These are phyloP conservation scores for Muscicapa adusta DNA, from an alignment of 2,113 vertebrate genomes.

Conservation along the genomic window DNA sequence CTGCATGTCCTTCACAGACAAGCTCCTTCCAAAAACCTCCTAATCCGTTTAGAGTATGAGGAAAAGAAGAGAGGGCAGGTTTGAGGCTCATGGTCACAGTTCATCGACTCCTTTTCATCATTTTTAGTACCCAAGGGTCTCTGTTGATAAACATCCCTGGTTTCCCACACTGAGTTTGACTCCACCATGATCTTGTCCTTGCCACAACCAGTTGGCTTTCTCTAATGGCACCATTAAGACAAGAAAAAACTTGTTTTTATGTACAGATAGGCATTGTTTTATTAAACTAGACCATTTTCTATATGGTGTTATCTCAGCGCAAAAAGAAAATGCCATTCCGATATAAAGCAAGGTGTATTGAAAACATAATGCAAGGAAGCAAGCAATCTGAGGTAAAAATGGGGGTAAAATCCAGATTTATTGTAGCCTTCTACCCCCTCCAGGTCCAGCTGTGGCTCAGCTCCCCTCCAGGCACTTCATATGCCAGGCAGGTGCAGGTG, in stretches of 20 bases:
- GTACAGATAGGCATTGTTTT: background rate
- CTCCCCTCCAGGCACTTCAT: background rate
- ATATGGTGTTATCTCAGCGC: background rate
- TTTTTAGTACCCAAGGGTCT: background rate
- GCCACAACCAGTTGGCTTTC: background rate
- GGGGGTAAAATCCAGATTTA: background rate
- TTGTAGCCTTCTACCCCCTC: background rate
- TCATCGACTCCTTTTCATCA: background rate
- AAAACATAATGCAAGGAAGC: background rate
- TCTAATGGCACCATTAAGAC: background rate
- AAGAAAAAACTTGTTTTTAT: background rate
- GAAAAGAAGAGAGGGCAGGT: background rate
- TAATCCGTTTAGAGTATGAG: background rate
- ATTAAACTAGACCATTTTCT: background rate
- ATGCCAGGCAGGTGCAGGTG: background rate
- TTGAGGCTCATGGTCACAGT: background rate
- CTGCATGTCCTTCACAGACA: background rate
- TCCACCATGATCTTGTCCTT: background rate
- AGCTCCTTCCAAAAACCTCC: background rate
- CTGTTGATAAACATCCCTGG: background rate
- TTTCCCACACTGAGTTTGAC: background rate
- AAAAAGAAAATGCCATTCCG: background rate
- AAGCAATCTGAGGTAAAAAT: background rate
- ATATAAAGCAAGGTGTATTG: background rate
- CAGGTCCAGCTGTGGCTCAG: background rate